These are phyloP conservation scores for Eurystomus glaucurus DNA, from an alignment of 2,797 vertebrate species.

Conservation along the genomic window DNA sequence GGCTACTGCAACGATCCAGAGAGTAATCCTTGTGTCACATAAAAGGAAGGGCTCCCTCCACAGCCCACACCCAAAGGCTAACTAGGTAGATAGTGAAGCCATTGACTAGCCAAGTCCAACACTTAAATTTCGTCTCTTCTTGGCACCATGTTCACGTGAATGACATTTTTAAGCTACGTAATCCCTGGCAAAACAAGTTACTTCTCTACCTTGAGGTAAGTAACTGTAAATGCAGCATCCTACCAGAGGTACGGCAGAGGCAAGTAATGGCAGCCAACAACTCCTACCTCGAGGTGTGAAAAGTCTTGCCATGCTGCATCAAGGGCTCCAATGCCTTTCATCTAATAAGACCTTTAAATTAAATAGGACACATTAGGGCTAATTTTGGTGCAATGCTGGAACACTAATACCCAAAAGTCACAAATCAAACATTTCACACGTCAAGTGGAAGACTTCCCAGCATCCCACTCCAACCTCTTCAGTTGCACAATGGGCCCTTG, in stretches of 20 bases:
- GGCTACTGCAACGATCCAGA: neutral
- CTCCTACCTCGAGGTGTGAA: neutral
- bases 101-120: neutral
- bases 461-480: neutral
- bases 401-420: neutral
- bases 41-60: neutral
- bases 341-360: neutral
- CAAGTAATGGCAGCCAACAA: conserved; percentile 7
- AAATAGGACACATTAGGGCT: neutral
- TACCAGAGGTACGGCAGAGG: neutral
- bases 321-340: neutral
- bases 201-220: conserved; percentile 43
- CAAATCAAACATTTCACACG: neutral
- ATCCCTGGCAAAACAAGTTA: conserved; percentile 42
- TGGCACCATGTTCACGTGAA: neutral
- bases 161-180: neutral
- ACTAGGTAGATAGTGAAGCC: neutral
- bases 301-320: neutral
- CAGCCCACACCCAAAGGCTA: neutral
- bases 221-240: conserved; percentile 21
- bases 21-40: neutral
- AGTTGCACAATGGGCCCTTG: neutral
- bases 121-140: neutral
- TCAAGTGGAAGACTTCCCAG: neutral
- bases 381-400: neutral